phyloP scores from a whole-genome alignment of 2,113 vertebrate species.

The Phoenicopterus ruber region DNA sequence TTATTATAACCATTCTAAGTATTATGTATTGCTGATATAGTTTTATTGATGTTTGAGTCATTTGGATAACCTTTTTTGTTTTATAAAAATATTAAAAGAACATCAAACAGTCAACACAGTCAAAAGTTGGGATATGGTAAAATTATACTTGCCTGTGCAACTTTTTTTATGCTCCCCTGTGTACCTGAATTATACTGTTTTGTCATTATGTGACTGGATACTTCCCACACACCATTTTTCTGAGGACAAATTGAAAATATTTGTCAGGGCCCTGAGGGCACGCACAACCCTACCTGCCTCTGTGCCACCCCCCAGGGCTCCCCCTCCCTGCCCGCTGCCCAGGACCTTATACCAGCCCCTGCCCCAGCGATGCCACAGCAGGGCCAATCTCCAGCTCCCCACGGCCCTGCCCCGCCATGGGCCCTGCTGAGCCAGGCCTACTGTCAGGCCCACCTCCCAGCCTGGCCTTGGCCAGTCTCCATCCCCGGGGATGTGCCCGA shows the following conservation, averaged over 20 bases:
- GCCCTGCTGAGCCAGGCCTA: neutral
- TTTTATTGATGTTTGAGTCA: neutral
- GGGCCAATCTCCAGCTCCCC: neutral
- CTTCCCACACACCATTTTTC: neutral
- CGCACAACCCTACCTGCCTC: no score
- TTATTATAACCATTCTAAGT: neutral
- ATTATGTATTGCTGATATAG: neutral
- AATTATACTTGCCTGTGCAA: neutral
- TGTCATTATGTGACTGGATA: neutral
- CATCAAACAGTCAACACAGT: neutral
- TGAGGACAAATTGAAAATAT: neutral
- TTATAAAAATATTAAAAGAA: neutral
- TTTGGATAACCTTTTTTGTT: neutral
- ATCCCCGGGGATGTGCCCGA: no score
- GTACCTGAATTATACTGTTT: neutral
- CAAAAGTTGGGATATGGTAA: neutral
- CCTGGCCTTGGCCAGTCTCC: accelerated
- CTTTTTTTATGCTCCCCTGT: neutral
- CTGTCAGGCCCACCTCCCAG: accelerated
- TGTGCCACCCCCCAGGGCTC: accelerated
- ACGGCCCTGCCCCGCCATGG: no score
- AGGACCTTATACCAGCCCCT: neutral
- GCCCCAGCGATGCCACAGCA: accelerated
- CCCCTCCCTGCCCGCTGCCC: neutral
- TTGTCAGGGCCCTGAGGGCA: neutral